Base-by-base conservation (phyloP, 1,140 invertebrate species). In the Elymnias hypermnestra region DNA sequence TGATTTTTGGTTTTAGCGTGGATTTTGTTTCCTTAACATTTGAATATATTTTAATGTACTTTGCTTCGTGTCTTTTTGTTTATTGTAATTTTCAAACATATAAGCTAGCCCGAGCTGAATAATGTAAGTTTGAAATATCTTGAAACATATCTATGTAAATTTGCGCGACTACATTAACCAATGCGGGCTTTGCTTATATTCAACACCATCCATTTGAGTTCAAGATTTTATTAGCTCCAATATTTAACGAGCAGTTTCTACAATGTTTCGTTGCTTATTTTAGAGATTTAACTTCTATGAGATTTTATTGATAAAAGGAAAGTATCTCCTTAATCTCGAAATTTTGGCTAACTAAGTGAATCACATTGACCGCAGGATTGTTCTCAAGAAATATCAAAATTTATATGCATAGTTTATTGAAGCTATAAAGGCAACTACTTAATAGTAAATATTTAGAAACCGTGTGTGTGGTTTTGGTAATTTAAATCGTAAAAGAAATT, bases 41-140 rank as follows among this genome's bases (percentile, higher is more conserved):
- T 36, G 33, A 36, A 36, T 36, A 36, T 21, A 36, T 36, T 36
- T 18, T 12, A 21, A 18, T 36, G 33, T 36, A 3, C 17, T 9
- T 36, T 18, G n/a, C 33, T 21, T 2, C 15, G 8, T 14, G 33
- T 36, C 15, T 36, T 21, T 35, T 36, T 12, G 33, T 36, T 36
- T 36, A 36, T 36, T 36, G 33, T 36, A 36, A 36, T 36, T 36
- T 36, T 21, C 33, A 36, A 36, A 36, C 33, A 36, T 9, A 36
- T 36, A 36, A 36, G 17, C 33, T 36, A 36, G 33, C 33, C 15
- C 5, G 1, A 21, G 10, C 33, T 36, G 33, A 36, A 36, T 36
- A 36, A 36, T 36, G 33, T 36, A 36, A 21, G 33, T 36, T 36
- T 36, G 17, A 36, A 36, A 36, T 36, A 36, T 36, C 33, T 36